Evolutionary conservation across 2,888 invertebrate genomes (phyloP), one percentile per base, ranked within the genome.

Genomic region (Eupithecia insigniata): DNA sequence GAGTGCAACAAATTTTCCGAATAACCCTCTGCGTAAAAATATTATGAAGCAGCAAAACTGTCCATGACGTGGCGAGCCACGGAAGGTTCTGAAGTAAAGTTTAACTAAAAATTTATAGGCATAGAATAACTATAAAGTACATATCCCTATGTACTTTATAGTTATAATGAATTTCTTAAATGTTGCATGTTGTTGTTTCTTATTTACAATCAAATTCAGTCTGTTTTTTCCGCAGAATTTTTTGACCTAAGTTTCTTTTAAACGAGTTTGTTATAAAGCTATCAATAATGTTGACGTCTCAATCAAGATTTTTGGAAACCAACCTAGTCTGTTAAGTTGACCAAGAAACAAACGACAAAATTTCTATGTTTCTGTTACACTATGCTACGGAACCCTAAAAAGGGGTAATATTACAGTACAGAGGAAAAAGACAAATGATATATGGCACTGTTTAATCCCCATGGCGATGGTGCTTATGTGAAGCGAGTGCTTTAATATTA

Each of bases 1-100:
- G 88, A 86, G 82, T 86, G 88, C 89, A 87, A 89, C 86, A 88
- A 88, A 89, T 90, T 90, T 88, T 85, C 82, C 82, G 84, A 26
- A 64, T 5, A 64, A 62, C n/a, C 22, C n/a, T 12, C 10, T 12
- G 34, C 62, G 26, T 61, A 61, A 62, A 62, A 64, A 64, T 34
- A 34, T 36, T 39, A 64, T 64, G 36, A 14, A 5, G 26, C 34
- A 36, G 26, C 36, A 64, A 36, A 34, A 26, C 22, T 64, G 64
- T n/a, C 26, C 22, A 22, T 34, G 62, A 36, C 32, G 62, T 4
- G n/a, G 58, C 7, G 58, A 28, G 16, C n/a, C 10, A 12, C 55
- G 55, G 5, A 18, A 60, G 60, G 22, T 55, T 55, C 55, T 51
- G 51, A 51, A 51, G 1, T 22, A 14, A 22, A 22, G 26, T 14